Evolutionary conservation across 2,797 vertebrate species (phyloP).

Genomic region (Gymnopithys bicolor): DNA sequence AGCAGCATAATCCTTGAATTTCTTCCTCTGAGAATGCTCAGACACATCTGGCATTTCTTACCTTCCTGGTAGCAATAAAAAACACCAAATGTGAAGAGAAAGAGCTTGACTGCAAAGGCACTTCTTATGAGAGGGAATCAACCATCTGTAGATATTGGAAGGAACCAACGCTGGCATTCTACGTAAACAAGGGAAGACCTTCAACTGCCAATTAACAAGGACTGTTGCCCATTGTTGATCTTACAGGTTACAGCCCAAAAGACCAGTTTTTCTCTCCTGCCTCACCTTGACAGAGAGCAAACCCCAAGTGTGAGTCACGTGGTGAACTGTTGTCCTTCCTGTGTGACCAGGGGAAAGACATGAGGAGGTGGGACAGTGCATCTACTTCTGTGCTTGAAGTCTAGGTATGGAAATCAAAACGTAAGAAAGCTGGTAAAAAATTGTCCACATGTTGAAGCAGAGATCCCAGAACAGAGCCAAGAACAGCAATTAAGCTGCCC

Average conservation of each 20-base stretch:
- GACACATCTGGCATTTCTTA: not conserved
- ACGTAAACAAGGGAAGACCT: not conserved
- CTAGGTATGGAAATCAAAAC: no score
- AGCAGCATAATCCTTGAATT: not conserved
- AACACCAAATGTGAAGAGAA: not conserved
- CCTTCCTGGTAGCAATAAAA: not conserved
- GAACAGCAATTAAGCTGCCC: no score
- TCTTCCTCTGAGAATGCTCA: not conserved
- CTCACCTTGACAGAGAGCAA: no score
- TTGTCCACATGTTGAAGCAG: no score
- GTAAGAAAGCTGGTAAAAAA: no score
- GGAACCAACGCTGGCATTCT: not conserved
- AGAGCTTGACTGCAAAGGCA: not conserved
- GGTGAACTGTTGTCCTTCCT: no score
- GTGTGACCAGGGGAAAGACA: no score
- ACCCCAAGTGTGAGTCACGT: no score
- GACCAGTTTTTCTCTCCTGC: no score
- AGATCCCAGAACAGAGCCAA: no score
- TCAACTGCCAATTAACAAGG: not conserved
- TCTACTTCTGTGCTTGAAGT: no score
- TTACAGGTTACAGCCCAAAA: not conserved
- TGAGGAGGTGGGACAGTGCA: no score
- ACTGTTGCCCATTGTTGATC: not conserved
- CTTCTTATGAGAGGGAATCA: not conserved
- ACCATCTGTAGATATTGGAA: not conserved